phyloP scores from a whole-genome alignment of 53 echinoderm and acorn worm genomes.

The Antedon mediterranea region DNA sequence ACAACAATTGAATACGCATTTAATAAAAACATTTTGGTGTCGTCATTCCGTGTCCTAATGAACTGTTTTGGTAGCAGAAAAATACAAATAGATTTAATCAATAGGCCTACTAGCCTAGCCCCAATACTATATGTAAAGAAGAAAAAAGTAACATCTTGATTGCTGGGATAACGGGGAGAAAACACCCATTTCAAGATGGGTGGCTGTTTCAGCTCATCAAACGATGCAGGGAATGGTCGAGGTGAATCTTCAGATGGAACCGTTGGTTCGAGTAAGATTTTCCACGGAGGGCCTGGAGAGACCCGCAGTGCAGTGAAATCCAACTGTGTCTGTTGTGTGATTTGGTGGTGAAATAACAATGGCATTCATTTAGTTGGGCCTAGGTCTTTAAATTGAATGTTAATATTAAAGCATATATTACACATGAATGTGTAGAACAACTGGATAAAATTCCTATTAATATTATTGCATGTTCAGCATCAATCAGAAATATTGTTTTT shows the following conservation, averaged over 20 bases:
- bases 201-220: conserved; percentile 82
- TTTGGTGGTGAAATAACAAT: neutral
- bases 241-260: conserved; percentile 70
- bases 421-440: too few species aligned
- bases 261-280: conserved; percentile 77
- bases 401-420: too few species aligned
- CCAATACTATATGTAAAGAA: neutral
- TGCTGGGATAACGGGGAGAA: neutral
- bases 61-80: neutral
- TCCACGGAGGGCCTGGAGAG: neutral
- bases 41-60: neutral
- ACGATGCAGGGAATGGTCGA: conserved; percentile 56
- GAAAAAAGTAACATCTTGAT: neutral
- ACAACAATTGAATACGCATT: neutral
- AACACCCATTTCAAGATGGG: conserved; percentile 42
- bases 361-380: too few species aligned
- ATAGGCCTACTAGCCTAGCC: neutral
- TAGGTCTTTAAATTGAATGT: too few species aligned
- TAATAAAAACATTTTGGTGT: neutral
- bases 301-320: neutral
- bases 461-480: too few species aligned
- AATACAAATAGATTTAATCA: neutral
- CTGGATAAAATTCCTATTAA: too few species aligned
- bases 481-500: too few species aligned
- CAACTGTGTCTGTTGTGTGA: neutral